Evolutionary conservation across 2,888 invertebrate species (phyloP).

Genomic region (Dinocampus coccinellae): DNA sequence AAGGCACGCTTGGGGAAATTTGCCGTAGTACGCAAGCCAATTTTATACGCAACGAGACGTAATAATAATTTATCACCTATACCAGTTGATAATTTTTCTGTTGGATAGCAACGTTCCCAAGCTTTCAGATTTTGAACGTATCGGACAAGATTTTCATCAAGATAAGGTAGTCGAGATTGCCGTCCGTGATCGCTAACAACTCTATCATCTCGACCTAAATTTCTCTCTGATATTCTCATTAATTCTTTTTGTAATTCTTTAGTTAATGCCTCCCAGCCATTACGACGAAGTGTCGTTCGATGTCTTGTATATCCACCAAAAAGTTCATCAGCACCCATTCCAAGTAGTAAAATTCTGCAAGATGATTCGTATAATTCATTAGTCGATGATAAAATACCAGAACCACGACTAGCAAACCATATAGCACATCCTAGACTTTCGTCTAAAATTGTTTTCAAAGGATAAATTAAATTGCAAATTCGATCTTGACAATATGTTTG

Average conservation of each 20-base stretch:
- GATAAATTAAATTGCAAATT: slow-evolving; percentile 86
- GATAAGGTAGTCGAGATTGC: slow-evolving; percentile 84
- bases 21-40: slow-evolving; percentile 77
- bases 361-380: slow-evolving; percentile 71
- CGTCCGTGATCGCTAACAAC: slow-evolving; percentile 91
- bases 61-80: slow-evolving; percentile 94
- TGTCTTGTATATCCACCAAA: slow-evolving; percentile 95
- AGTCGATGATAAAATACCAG: slow-evolving; percentile 68
- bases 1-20: slow-evolving; percentile 91
- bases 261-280: slow-evolving; percentile 72
- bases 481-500: slow-evolving; percentile 71
- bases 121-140: slow-evolving; percentile 76
- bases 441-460: slow-evolving; percentile 89
- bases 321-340: slow-evolving; percentile 97
- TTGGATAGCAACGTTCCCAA: slow-evolving; percentile 77
- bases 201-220: slow-evolving; percentile 95
- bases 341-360: slow-evolving; percentile 83
- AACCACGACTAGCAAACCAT: slow-evolving; percentile 94
- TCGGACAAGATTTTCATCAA: slow-evolving; percentile 79
- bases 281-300: slow-evolving; percentile 77
- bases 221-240: slow-evolving; percentile 87
- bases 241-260: slow-evolving; percentile 80
- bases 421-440: slow-evolving; percentile 96
- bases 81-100: slow-evolving; percentile 77
- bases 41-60: slow-evolving; percentile 78